A percentile compares a stretch with the other conserved stretches of the same genome.
phyloP scores from a whole-genome alignment of 2,888 invertebrate species.

The Heliconius erato region DNA sequence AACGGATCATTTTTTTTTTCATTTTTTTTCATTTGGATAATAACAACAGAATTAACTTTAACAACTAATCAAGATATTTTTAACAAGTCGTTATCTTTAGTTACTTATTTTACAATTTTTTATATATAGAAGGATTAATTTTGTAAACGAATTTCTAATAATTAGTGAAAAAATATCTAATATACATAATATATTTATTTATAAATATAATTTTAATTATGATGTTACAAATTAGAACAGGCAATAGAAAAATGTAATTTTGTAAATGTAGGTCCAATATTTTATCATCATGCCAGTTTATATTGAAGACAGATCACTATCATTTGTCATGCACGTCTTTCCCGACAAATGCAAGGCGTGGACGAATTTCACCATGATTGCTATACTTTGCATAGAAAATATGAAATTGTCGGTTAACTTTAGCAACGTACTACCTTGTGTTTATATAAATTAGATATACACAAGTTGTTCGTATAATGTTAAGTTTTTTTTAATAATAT shows the following conservation, averaged over 20 bases:
- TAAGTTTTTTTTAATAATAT: background rate
- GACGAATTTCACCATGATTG: constrained; percentile 65
- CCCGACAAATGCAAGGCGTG: constrained; percentile 55
- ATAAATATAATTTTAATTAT: background rate
- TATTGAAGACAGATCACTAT: constrained; percentile 65
- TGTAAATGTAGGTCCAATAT: background rate
- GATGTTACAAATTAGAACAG: background rate
- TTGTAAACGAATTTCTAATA: background rate
- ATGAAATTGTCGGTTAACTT: constrained; percentile 20
- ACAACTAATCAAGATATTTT: background rate
- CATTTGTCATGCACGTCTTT: constrained; percentile 66
- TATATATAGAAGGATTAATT: background rate
- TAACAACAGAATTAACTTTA: background rate
- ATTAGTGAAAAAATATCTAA: no score
- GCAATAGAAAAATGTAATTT: background rate
- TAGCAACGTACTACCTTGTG: background rate
- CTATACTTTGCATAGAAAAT: constrained; percentile 45
- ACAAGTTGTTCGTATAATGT: background rate
- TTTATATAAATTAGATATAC: constrained; percentile 6
- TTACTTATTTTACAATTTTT: background rate
- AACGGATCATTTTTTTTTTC: constrained; percentile 16
- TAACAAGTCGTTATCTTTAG: background rate
- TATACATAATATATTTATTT: background rate
- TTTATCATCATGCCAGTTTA: constrained; percentile 54
- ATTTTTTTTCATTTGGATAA: background rate